A percentile compares a stretch with the other conserved stretches of the same genome.
phyloP scores from a whole-genome alignment of 1,140 invertebrate species.

The Thaumatotibia leucotreta region DNA sequence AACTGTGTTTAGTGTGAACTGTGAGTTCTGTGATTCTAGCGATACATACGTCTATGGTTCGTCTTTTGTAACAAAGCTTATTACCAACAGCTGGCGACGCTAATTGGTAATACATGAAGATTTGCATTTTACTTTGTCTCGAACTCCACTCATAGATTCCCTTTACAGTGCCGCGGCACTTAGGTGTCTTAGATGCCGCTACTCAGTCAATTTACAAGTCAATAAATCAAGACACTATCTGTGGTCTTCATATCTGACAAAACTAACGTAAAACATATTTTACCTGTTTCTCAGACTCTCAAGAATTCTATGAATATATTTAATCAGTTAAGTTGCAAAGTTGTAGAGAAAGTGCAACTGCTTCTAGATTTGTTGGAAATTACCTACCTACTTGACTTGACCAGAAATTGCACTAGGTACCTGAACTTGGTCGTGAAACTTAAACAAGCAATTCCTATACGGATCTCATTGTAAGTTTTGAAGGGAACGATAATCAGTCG shows the following conservation, averaged over 20 bases:
- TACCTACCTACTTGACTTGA: neutral
- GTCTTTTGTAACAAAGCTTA: neutral
- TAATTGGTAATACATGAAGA: conserved; percentile 72
- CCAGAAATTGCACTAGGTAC: neutral
- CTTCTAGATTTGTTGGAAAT: neutral
- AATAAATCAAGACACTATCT: neutral
- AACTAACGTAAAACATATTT: neutral
- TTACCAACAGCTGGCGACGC: conserved; percentile 19
- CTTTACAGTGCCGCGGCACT: neutral
- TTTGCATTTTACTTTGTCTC: conserved; percentile 71
- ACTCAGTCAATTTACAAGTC: neutral
- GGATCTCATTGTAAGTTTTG: neutral
- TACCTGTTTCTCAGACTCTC: neutral
- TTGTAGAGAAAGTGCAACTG: neutral
- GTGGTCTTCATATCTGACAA: neutral
- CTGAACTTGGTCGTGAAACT: neutral
- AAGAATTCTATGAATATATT: neutral
- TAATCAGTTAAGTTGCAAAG: neutral
- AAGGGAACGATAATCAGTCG: neutral
- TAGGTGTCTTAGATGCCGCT: neutral
- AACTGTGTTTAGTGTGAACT: too few relatives aligned
- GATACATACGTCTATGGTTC: neutral
- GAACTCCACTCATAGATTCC: conserved; percentile 34
- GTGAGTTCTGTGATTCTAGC: too few relatives aligned
- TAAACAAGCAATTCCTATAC: neutral